A percentile compares a stretch with the other conserved stretches of the same genome.
phyloP scores from a whole-genome alignment of 1,140 invertebrate genomes.

The Drosophila teissieri region DNA sequence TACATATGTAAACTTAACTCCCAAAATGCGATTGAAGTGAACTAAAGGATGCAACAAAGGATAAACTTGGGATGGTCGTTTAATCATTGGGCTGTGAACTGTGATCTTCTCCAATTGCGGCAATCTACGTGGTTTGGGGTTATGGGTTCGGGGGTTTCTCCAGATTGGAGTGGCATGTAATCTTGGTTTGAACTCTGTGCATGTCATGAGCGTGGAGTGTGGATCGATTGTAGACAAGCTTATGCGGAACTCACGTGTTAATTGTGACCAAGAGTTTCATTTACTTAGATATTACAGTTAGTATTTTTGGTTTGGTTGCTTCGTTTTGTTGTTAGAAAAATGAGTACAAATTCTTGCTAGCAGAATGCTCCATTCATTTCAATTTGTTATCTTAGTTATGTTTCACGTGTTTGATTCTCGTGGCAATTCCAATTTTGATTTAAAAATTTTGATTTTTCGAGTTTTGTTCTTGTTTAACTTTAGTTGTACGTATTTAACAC shows the following conservation, averaged over 20 bases:
- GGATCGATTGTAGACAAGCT: constrained; percentile 75
- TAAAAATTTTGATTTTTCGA: constrained; percentile 51
- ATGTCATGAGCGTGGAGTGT: constrained; percentile 72
- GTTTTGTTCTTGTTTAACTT: constrained; percentile 38
- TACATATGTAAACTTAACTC: constrained; percentile 14
- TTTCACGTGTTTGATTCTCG: constrained; percentile 69
- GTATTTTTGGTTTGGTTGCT: constrained; percentile 45
- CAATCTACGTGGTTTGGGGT: constrained; percentile 19
- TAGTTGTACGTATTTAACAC: constrained; percentile 73
- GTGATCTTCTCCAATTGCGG: constrained; percentile 15
- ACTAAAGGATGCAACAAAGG: constrained; percentile 56
- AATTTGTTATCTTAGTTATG: constrained; percentile 50
- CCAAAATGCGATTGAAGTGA: constrained; percentile 37
- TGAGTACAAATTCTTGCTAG: constrained; percentile 63
- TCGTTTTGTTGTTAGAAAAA: constrained; percentile 58
- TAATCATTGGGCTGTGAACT: constrained; percentile 15
- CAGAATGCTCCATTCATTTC: constrained; percentile 53
- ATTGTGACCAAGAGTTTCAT: constrained; percentile 68
- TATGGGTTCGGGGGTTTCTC: constrained; percentile 4
- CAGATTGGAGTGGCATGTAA: constrained; percentile 15
- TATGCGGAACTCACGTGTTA: constrained; percentile 78
- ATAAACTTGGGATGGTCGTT: constrained; percentile 1
- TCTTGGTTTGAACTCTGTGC: constrained; percentile 55
- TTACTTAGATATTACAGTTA: constrained; percentile 59
- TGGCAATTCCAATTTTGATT: constrained; percentile 72